Percentiles rank a stretch among this genome's conserved stretches.
Conservation (phyloP, 1,140 invertebrate species). For the Trachymyrmex cornetzi region DNA sequence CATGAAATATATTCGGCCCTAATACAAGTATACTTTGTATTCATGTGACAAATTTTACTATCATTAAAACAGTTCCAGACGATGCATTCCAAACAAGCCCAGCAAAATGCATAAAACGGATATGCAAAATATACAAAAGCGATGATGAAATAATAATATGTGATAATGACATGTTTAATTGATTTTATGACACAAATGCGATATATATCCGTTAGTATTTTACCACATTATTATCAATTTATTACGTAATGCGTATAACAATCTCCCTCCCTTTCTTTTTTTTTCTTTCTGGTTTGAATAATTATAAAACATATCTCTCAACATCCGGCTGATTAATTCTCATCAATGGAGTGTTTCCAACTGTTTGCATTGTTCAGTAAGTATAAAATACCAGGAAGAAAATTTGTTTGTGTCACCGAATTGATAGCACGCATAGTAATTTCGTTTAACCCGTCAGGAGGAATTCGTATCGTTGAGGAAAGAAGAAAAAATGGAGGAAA, state of each 20-base stretch:
- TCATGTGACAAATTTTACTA: slow-evolving; percentile 49
- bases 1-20: slow-evolving; percentile 52
- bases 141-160: slow-evolving; percentile 32
- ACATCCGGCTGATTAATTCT: background rate
- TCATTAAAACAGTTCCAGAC: slow-evolving; percentile 44
- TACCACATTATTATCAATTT: slow-evolving; percentile 18
- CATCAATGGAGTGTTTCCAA: background rate
- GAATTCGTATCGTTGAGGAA: background rate
- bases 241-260: background rate
- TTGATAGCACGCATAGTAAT: slow-evolving; percentile 10
- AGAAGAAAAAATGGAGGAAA: slow-evolving; percentile 6
- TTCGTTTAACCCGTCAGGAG: background rate
- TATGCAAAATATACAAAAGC: background rate
- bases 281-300: background rate
- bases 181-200: slow-evolving; percentile 33
- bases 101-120: slow-evolving; percentile 31
- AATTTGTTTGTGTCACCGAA: background rate
- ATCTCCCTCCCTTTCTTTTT: background rate
- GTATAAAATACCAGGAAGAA: background rate
- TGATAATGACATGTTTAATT: slow-evolving; percentile 37
- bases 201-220: slow-evolving; percentile 14
- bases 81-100: slow-evolving; percentile 31
- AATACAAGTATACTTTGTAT: slow-evolving; percentile 29
- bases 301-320: slow-evolving; percentile 1
- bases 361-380: background rate